phyloP scores from a whole-genome alignment of 2,797 vertebrate genomes.

The Prunella strophiata region DNA sequence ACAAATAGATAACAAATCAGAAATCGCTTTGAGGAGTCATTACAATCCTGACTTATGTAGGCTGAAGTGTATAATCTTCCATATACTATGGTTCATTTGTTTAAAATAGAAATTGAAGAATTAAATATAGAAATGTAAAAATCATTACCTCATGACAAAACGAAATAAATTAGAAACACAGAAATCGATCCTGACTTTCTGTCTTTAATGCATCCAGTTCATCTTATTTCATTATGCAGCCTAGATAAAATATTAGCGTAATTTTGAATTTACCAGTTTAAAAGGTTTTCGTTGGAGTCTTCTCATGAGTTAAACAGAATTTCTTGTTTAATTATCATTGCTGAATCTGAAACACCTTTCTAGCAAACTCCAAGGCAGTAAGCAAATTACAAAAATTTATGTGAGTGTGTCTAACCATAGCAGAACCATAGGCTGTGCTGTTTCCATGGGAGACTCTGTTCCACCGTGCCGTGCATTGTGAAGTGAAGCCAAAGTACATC shows the following conservation, averaged over 20 bases:
- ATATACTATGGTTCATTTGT: not conserved
- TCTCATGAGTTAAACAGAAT: not conserved
- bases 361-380: not conserved
- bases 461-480: not conserved
- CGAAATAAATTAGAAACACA: not conserved
- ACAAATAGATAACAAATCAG: not conserved
- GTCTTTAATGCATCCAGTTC: not conserved
- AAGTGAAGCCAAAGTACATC: slow-evolving; percentile 17
- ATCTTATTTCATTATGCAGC: not conserved
- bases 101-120: not conserved
- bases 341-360: not conserved
- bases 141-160: not conserved
- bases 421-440: not conserved
- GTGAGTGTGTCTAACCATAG: not conserved
- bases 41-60: accelerated
- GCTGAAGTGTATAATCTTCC: not conserved
- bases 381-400: not conserved
- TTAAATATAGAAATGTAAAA: not conserved
- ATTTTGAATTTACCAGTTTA: not conserved
- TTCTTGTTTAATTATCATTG: not conserved
- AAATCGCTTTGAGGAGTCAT: not conserved
- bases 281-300: not conserved
- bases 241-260: not conserved
- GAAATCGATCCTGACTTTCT: not conserved
- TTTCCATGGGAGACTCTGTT: not conserved